A percentile compares a stretch with the other conserved stretches of the same genome.
Conservation (phyloP, 2,888 invertebrate species). For the Lordiphosa andalusiaca region DNA sequence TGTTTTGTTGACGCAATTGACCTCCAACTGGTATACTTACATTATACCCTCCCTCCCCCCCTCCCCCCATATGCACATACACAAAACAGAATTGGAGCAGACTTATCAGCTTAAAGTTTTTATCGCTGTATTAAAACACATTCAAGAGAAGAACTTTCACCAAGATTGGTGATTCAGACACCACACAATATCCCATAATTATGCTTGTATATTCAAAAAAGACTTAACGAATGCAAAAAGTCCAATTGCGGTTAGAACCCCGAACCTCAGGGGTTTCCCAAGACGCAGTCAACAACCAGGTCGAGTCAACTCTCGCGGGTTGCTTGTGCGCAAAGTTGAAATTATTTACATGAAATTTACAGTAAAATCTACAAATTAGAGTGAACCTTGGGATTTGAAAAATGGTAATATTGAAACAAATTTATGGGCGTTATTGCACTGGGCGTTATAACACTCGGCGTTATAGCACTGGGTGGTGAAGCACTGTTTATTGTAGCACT, state of each 20-base stretch:
- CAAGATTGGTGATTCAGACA: constrained; percentile 19
- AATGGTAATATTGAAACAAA: no score
- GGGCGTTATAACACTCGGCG: no score
- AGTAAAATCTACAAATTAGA: not conserved
- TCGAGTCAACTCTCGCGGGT: not conserved
- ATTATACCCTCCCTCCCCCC: not conserved
- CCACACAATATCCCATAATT: constrained; percentile 30
- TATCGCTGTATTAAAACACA: constrained; percentile 36
- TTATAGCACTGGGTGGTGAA: no score
- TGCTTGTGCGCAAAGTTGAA: constrained; percentile 3
- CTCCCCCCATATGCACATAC: not conserved
- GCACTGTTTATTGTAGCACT: no score
- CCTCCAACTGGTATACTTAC: constrained; percentile 17
- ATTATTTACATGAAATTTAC: constrained; percentile 5
- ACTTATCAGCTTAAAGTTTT: constrained; percentile 13
- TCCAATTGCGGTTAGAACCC: constrained; percentile 42
- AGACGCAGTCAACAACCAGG: constrained; percentile 7
- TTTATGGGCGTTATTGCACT: no score
- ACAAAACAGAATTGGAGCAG: constrained; percentile 5
- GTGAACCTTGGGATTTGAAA: not conserved
- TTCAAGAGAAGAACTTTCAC: constrained; percentile 65
- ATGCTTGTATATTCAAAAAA: constrained; percentile 16
- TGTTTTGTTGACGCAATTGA: constrained; percentile 39
- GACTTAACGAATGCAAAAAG: constrained; percentile 1
- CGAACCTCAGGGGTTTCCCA: constrained; percentile 25